Evolutionary conservation across 1,140 invertebrate species (phyloP).

Genomic region (Drosophila funebris): DNA sequence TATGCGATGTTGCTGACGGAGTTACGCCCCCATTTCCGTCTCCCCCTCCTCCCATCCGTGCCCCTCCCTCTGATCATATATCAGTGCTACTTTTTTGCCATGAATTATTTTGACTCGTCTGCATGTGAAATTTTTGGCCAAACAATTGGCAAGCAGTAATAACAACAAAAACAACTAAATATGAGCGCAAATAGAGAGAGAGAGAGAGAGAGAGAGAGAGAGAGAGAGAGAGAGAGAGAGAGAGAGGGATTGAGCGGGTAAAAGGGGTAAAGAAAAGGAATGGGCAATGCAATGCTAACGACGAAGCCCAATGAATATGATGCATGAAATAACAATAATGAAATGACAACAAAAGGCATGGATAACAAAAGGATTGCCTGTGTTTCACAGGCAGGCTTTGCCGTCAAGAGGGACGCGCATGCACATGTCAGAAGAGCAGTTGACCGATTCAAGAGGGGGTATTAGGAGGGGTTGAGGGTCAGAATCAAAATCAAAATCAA

Average conservation of each 20-base stretch:
- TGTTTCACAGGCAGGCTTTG: too few relatives aligned
- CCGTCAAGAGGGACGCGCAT: not conserved
- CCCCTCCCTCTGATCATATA: conserved; percentile 30
- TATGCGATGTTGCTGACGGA: conserved; percentile 35
- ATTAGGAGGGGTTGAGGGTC: too few relatives aligned
- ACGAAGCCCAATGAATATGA: conserved; percentile 61
- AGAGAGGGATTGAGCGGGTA: not conserved
- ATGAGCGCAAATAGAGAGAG: conserved; percentile 1
- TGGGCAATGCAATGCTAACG: conserved; percentile 10
- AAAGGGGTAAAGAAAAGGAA: not conserved
- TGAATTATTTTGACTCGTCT: conserved; percentile 69
- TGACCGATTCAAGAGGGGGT: not conserved
- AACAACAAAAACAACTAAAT: conserved; percentile 33
- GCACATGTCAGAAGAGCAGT: too few relatives aligned
- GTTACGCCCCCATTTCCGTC: not conserved
- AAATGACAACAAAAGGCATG: conserved; percentile 80
- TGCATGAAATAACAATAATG: conserved; percentile 82
- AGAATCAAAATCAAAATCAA: conserved; percentile 61
- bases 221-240: not conserved
- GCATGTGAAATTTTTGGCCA: conserved; percentile 70
- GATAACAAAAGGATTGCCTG: conserved; percentile 65
- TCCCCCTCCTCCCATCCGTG: not conserved
- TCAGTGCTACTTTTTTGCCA: conserved; percentile 55
- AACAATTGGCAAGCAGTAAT: conserved; percentile 62
- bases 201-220: not conserved